phyloP scores from a whole-genome alignment of 2,888 invertebrate species.

The Rhorus exstirpatorius region DNA sequence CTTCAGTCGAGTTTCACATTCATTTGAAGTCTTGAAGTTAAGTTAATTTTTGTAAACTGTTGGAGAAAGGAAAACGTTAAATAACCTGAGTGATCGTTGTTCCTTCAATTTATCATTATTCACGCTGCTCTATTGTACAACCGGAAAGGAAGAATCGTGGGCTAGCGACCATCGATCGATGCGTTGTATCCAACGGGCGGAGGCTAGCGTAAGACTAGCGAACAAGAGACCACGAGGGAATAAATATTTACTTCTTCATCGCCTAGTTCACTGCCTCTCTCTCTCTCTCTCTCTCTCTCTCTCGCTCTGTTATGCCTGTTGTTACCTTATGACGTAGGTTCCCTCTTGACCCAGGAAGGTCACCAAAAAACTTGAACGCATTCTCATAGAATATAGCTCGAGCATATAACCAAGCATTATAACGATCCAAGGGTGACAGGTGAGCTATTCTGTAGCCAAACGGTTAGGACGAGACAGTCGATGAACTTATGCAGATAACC shows the following conservation, averaged over 20 bases:
- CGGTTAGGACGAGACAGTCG: background rate
- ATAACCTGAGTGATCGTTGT: background rate
- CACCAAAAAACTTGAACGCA: constrained; percentile 22
- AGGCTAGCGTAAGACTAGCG: constrained; percentile 16
- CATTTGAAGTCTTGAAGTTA: background rate
- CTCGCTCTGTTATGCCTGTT: background rate
- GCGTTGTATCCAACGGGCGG: constrained; percentile 2
- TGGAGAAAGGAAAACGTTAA: too few relatives aligned
- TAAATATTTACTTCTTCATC: constrained; percentile 54
- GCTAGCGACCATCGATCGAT: constrained; percentile 53
- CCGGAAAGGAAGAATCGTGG: constrained; percentile 16
- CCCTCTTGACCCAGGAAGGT: constrained; percentile 34
- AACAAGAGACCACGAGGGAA: constrained; percentile 38
- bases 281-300: constrained; percentile 16
- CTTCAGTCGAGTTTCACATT: too few relatives aligned
- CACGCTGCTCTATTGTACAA: background rate
- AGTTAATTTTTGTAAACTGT: too few relatives aligned
- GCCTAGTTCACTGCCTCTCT: constrained; percentile 1
- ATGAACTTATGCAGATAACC: background rate
- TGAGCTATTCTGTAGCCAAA: constrained; percentile 16
- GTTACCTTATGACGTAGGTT: constrained; percentile 18
- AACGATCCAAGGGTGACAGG: constrained; percentile 11
- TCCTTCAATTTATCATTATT: background rate
- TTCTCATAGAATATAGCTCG: constrained; percentile 13
- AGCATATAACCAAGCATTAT: background rate